Evolutionary conservation across 2,113 vertebrate species (phyloP).

Genomic region (Lycocorax pyrrhopterus): DNA sequence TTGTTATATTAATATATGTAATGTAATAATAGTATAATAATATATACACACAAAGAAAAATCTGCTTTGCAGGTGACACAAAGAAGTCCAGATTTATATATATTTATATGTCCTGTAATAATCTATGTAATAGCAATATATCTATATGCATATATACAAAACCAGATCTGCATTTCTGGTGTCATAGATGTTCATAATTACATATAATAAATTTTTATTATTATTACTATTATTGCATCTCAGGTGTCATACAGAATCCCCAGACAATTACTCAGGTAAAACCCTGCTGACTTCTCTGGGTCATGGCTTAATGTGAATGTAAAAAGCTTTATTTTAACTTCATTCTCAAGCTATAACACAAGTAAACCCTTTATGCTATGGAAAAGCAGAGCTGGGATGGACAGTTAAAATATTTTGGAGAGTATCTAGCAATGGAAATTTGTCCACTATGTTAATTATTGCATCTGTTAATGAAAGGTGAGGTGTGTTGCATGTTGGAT

Average conservation of each 20-base stretch:
- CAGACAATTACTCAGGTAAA: background rate
- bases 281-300: accelerated
- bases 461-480: background rate
- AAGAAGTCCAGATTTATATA: background rate
- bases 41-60: background rate
- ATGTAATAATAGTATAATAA: background rate
- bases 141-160: background rate
- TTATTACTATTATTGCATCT: background rate
- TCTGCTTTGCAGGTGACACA: background rate
- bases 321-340: background rate
- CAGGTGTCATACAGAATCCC: background rate
- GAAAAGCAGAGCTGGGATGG: background rate
- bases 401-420: background rate
- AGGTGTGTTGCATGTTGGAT: accelerated
- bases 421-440: background rate
- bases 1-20: background rate
- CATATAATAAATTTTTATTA: background rate
- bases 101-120: background rate
- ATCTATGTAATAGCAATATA: background rate
- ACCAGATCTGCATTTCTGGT: background rate
- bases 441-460: background rate
- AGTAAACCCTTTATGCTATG: background rate
- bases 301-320: background rate
- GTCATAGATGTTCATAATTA: background rate
- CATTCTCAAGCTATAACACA: background rate